These are phyloP conservation scores for Paramormyrops kingsleyae DNA, from an alignment of 2,113 vertebrate genomes.

Conservation along the genomic window DNA sequence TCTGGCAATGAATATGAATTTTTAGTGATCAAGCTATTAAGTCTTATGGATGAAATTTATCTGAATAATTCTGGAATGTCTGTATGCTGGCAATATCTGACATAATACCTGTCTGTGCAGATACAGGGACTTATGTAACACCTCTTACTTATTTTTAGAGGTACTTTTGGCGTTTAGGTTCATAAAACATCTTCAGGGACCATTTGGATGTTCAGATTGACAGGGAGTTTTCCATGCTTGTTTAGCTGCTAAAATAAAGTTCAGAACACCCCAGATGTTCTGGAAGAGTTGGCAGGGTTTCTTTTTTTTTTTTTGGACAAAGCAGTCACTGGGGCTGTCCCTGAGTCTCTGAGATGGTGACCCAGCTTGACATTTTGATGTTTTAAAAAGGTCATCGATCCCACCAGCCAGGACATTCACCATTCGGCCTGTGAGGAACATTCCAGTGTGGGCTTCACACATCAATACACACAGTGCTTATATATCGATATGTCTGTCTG, in stretches of 20 bases:
- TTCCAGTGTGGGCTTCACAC: background rate
- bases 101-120: background rate
- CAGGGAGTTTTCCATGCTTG: background rate
- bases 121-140: background rate
- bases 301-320: background rate
- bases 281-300: background rate
- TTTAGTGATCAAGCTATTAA: background rate
- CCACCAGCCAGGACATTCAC: background rate
- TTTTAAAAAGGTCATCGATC: conserved; percentile 2
- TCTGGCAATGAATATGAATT: background rate
- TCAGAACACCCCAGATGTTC: background rate
- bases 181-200: background rate
- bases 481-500: background rate
- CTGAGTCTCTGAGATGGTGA: background rate
- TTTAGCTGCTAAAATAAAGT: background rate
- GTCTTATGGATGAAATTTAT: background rate
- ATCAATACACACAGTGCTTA: background rate
- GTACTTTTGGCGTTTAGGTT: background rate
- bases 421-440: background rate
- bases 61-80: background rate
- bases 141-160: background rate
- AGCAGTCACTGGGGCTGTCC: background rate
- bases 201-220: background rate
- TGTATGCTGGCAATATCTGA: background rate
- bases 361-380: background rate